phyloP scores from a whole-genome alignment of 2,113 vertebrate species.

The Suncus etruscus region DNA sequence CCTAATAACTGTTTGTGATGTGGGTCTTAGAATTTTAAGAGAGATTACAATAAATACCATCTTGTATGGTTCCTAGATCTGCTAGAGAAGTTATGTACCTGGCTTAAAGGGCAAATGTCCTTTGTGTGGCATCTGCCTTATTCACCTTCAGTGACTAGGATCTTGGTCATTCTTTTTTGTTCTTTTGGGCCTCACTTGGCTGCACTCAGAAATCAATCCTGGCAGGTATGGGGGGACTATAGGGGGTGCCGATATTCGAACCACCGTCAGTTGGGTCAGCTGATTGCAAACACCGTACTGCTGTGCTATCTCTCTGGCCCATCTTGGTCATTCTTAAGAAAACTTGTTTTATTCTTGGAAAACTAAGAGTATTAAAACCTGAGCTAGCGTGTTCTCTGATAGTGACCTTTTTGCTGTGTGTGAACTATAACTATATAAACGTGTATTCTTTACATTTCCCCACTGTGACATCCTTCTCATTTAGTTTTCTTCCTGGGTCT shows the following conservation, averaged over 20 bases:
- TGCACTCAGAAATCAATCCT: too few species aligned
- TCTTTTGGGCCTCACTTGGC: too few species aligned
- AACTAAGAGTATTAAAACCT: not conserved
- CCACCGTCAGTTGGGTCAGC: too few species aligned
- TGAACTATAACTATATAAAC: too few species aligned
- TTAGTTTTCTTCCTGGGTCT: too few species aligned
- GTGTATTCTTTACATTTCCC: too few species aligned
- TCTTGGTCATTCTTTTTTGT: not conserved
- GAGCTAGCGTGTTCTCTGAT: not conserved
- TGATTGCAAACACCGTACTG: too few species aligned
- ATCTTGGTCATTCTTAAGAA: constrained; percentile 1
- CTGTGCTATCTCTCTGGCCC: too few species aligned
- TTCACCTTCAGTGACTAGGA: not conserved
- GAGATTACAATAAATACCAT: not conserved
- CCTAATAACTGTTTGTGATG: not conserved
- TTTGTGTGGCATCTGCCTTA: not conserved
- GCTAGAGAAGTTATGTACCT: not conserved
- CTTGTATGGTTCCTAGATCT: constrained; percentile 5
- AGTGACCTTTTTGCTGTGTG: not conserved
- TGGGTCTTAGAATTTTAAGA: constrained; percentile 53
- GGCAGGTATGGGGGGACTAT: too few species aligned
- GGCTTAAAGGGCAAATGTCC: not conserved
- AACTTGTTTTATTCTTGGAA: not conserved
- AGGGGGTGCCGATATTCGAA: too few species aligned
- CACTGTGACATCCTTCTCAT: too few species aligned